Evolutionary conservation across 2,113 vertebrate species (phyloP).

Genomic region (Melanerpes aurifrons): DNA sequence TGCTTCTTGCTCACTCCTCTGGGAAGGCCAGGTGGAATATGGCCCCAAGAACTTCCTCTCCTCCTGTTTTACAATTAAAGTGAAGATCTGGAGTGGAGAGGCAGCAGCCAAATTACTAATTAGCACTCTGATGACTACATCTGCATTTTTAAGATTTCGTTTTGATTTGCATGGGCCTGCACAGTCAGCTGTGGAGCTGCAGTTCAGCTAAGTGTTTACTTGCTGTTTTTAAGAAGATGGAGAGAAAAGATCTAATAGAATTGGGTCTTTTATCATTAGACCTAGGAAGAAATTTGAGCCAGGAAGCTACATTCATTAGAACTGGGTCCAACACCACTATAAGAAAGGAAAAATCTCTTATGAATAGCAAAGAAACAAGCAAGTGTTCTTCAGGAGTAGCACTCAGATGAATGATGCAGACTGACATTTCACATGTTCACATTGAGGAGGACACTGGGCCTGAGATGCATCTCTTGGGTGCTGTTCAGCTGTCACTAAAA

Average conservation of each 20-base stretch:
- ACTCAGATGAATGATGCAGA: not conserved
- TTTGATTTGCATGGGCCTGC: constrained; percentile 46
- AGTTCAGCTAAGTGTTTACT: constrained; percentile 32
- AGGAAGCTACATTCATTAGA: not conserved
- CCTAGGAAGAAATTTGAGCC: not conserved
- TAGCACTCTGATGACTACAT: constrained; percentile 47
- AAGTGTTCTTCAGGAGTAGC: not conserved
- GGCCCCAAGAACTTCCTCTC: not conserved
- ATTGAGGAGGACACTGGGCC: not conserved
- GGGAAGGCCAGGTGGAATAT: constrained; percentile 5
- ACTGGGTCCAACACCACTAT: not conserved
- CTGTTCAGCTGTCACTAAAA: not conserved
- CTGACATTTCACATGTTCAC: not conserved
- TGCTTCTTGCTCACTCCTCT: not conserved
- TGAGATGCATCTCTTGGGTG: not conserved
- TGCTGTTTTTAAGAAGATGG: not conserved
- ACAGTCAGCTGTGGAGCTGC: constrained; percentile 40
- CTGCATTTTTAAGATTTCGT: constrained; percentile 39
- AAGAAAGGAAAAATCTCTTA: not conserved
- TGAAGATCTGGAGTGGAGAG: constrained; percentile 19
- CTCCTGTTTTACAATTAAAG: not conserved
- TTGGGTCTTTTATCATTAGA: not conserved
- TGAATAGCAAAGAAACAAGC: not conserved
- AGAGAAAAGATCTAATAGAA: constrained; percentile 10
- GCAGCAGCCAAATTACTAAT: constrained; percentile 46